These are phyloP conservation scores for Rhopalosiphum nymphaeae DNA, from an alignment of 2,888 invertebrate genomes.

Conservation along the genomic window DNA sequence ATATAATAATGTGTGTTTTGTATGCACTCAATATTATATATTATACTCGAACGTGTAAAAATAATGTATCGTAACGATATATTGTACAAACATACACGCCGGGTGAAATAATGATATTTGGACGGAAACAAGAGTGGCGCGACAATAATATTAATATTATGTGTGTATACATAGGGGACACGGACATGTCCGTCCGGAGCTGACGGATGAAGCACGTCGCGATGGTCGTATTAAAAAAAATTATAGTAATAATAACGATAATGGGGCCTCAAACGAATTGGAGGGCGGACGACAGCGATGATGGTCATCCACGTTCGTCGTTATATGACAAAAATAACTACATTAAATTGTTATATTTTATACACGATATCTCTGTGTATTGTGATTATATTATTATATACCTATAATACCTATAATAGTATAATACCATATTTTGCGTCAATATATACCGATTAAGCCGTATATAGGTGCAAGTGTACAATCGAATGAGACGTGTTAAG, in stretches of 20 bases:
- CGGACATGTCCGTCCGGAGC: not conserved
- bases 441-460: not conserved
- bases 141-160: constrained; percentile 7
- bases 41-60: not conserved
- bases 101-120: constrained; percentile 29
- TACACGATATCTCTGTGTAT: not conserved
- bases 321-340: constrained; percentile 2
- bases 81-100: not conserved
- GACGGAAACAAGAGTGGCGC: constrained; percentile 26
- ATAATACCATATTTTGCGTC: not conserved
- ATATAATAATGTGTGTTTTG: not conserved
- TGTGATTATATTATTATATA: not conserved
- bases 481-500: not conserved
- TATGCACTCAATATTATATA: not conserved
- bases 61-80: constrained; percentile 7
- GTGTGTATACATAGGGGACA: not conserved
- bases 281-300: not conserved
- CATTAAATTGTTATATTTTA: not conserved
- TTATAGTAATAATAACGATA: constrained; percentile 3
- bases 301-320: constrained; percentile 7
- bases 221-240: not conserved
- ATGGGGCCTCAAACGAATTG: not conserved
- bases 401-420: not conserved
- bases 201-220: constrained; percentile 13
- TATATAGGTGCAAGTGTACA: not conserved